Percentiles rank a stretch among this genome's conserved stretches.
These are phyloP conservation scores for Leptoclinus maculatus DNA, from an alignment of 2,797 vertebrate species.

Conservation along the genomic window DNA sequence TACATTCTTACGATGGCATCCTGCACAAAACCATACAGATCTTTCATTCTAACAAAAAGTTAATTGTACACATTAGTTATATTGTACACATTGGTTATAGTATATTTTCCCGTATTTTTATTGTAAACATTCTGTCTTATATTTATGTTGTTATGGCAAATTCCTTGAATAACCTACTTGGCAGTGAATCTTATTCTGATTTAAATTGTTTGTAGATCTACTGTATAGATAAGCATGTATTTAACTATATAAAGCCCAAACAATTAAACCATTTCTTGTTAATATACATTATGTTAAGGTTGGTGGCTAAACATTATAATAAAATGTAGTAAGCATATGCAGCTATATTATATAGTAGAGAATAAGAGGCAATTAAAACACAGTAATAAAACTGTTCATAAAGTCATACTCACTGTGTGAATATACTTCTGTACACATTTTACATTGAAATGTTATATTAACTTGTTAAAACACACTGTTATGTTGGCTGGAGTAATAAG, in stretches of 20 bases:
- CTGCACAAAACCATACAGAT: not conserved
- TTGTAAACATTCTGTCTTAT: not conserved
- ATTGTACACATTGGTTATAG: not conserved
- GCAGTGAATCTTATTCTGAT: not conserved
- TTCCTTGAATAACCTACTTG: not conserved
- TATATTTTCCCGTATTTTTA: not conserved
- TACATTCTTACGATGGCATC: not conserved
- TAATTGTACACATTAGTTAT: not conserved
- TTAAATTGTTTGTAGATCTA: not conserved
- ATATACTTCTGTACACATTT: no score
- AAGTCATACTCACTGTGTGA: not conserved
- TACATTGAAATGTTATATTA: not conserved
- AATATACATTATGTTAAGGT: not conserved
- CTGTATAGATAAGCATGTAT: not conserved
- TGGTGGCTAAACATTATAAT: not conserved
- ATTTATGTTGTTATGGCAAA: not conserved
- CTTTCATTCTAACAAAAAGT: not conserved
- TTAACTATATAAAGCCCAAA: not conserved
- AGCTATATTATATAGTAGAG: not conserved
- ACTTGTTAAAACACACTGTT: not conserved
- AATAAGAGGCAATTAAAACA: not conserved
- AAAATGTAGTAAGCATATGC: not conserved
- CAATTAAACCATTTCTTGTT: fast-evolving
- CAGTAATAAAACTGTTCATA: not conserved
- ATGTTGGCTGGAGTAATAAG: not conserved